Evolutionary conservation across 2,888 invertebrate species (phyloP).

Genomic region (Geophilus truncorum): DNA sequence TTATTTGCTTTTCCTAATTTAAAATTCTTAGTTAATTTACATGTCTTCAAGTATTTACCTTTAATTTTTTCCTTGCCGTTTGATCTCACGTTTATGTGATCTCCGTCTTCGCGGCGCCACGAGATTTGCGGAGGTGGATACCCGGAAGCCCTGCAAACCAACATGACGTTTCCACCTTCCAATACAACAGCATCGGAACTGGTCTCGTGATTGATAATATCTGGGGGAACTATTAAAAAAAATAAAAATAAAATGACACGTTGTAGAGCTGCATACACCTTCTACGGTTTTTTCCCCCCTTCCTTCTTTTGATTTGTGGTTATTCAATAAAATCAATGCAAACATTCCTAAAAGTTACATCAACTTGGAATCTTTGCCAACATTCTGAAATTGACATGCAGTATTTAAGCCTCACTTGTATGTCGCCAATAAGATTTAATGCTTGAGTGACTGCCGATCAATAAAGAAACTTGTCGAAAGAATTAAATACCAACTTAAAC

Average conservation of each 20-base stretch:
- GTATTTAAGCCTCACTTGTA: neutral
- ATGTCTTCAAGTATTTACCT: neutral
- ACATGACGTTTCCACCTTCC: conserved; percentile 79
- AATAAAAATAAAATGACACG: neutral
- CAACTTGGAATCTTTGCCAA: neutral
- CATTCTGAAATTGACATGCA: conserved; percentile 1
- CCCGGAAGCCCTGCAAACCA: conserved; percentile 75
- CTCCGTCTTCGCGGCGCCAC: conserved; percentile 79
- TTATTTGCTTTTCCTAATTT: too few species aligned
- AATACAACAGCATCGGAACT: conserved; percentile 84
- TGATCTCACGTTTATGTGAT: conserved; percentile 71
- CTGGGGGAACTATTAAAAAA: conserved; percentile 65
- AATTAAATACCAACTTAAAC: neutral
- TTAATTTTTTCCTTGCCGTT: conserved; percentile 32
- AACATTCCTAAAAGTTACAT: neutral
- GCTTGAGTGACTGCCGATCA: neutral
- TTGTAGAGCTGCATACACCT: neutral
- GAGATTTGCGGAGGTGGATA: conserved; percentile 72
- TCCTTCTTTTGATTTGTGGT: neutral
- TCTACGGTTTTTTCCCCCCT: neutral
- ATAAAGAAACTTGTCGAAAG: conserved; percentile 6
- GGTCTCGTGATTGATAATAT: conserved; percentile 60
- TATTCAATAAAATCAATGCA: neutral
- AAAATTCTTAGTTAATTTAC: neutral
- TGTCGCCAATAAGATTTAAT: conserved; percentile 4